Conservation (phyloP, 2,797 vertebrate genomes). For the Chiloscyllium punctatum region DNA sequence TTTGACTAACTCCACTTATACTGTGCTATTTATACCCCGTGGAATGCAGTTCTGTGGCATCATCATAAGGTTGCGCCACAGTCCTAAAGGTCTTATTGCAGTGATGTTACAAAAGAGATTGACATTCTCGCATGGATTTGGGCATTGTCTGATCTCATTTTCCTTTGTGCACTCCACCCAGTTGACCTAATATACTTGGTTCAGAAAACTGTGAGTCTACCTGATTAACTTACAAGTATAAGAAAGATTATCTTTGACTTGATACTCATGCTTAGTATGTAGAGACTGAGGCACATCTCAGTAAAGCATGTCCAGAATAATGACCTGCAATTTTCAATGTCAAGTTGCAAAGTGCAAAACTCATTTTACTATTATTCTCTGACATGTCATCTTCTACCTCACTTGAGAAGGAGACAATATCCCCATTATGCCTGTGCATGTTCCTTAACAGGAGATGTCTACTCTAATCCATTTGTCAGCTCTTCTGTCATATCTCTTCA, state of each 20-base stretch:
- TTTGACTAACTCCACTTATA: too few relatives aligned
- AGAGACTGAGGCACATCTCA: neutral
- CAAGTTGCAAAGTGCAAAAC: neutral
- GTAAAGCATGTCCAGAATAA: neutral
- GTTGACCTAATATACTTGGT: neutral
- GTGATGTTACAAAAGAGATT: neutral
- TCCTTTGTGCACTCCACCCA: neutral
- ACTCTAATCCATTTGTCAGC: neutral
- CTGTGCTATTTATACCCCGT: too few relatives aligned
- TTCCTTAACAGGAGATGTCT: neutral
- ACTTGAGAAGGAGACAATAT: neutral
- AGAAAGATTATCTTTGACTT: neutral
- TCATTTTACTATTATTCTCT: neutral
- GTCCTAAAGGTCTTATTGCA: too few relatives aligned
- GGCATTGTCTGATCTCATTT: neutral
- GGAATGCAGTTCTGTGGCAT: too few relatives aligned
- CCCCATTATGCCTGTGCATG: neutral
- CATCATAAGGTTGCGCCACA: too few relatives aligned
- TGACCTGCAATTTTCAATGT: neutral
- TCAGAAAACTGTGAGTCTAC: neutral
- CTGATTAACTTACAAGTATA: neutral
- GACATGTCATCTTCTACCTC: neutral
- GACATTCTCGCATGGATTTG: neutral
- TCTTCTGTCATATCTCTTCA: neutral
- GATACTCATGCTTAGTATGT: neutral